A percentile compares a stretch with the other conserved stretches of the same genome.
phyloP scores from a whole-genome alignment of 2,888 invertebrate species.

The Sarcophaga caerulescens region DNA sequence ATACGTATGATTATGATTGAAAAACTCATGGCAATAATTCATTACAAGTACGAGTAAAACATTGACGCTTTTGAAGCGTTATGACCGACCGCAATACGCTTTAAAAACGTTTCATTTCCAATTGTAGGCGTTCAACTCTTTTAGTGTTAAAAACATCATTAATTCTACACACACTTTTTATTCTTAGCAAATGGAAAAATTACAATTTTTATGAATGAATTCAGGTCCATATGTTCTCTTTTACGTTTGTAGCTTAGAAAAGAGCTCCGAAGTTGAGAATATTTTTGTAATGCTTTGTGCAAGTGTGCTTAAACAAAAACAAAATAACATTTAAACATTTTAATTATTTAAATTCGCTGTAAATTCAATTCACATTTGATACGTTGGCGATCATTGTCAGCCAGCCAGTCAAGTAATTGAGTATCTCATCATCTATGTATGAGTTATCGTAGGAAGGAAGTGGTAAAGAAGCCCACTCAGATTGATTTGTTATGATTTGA shows the following conservation, averaged over 20 bases:
- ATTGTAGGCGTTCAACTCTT: constrained; percentile 29
- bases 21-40: constrained; percentile 4
- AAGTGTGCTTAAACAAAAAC: background rate
- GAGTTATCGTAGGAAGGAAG: constrained; percentile 4
- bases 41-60: background rate
- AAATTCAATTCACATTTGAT: no score
- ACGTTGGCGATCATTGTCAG: no score
- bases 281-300: background rate
- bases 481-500: constrained; percentile 33
- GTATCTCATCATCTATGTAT: background rate
- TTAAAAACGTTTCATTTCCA: constrained; percentile 11
- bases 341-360: no score
- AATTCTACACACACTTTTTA: constrained; percentile 23
- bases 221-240: background rate
- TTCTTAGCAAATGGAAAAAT: no score
- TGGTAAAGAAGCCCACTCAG: constrained; percentile 28
- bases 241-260: background rate
- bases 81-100: constrained; percentile 9
- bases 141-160: constrained; percentile 44
- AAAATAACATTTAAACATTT: background rate
- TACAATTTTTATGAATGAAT: constrained; percentile 34
- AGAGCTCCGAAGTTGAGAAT: background rate
- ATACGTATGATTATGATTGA: constrained; percentile 1
- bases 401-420: no score
- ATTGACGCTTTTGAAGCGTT: constrained; percentile 26